Percentiles rank a stretch among this genome's conserved stretches.
These are phyloP conservation scores for Sialia sialis DNA, from an alignment of 2,113 vertebrate genomes.

Conservation along the genomic window DNA sequence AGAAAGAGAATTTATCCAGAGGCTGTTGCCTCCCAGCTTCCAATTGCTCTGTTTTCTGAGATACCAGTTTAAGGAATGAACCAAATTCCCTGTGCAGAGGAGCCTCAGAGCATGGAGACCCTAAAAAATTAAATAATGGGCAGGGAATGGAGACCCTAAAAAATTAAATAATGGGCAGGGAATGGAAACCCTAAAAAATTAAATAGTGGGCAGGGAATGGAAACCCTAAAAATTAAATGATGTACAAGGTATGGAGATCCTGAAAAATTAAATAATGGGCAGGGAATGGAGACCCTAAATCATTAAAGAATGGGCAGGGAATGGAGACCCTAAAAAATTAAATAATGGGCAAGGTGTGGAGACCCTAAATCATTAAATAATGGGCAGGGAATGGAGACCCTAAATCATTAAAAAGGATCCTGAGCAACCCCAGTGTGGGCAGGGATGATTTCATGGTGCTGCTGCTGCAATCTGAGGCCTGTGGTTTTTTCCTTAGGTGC, in stretches of 20 bases:
- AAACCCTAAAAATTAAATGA: too few relatives aligned
- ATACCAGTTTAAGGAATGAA: neutral
- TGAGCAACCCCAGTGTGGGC: accelerated
- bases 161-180: too few relatives aligned
- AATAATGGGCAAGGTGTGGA: too few relatives aligned
- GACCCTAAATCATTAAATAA: neutral
- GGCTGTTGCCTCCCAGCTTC: neutral
- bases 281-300: too few relatives aligned
- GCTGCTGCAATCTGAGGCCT: neutral
- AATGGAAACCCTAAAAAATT: too few relatives aligned
- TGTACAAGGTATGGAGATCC: too few relatives aligned
- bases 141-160: too few relatives aligned
- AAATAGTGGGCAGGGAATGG: too few relatives aligned
- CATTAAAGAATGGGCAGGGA: too few relatives aligned
- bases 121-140: too few relatives aligned
- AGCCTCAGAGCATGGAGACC: neutral
- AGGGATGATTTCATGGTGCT: neutral
- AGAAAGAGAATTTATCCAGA: neutral
- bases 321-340: too few relatives aligned
- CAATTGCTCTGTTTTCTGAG: neutral
- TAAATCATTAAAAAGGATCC: neutral
- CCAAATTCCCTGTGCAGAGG: neutral
- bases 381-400: neutral
- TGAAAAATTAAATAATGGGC: too few relatives aligned
- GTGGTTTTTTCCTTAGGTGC: neutral